Evolutionary conservation across 2,113 vertebrate species (phyloP).

Genomic region (Brachypodius melanocephalos): DNA sequence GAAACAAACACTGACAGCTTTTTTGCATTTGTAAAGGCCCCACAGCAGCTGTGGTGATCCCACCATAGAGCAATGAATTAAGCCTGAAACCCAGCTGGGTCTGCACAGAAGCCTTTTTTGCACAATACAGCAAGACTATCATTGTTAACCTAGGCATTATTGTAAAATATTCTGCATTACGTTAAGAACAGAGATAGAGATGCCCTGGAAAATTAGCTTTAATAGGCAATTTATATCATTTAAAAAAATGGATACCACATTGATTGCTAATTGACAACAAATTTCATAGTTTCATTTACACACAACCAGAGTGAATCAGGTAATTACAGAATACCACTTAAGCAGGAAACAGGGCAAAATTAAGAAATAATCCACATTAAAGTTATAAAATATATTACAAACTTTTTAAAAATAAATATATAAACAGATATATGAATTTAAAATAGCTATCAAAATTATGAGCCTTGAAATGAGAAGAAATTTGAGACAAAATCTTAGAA

Average conservation of each 20-base stretch:
- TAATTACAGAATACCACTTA: neutral
- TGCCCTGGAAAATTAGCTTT: constrained; percentile 77
- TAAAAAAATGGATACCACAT: constrained; percentile 50
- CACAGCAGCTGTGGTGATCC: constrained; percentile 99
- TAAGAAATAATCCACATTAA: neutral
- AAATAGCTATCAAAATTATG: neutral
- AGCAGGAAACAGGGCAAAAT: constrained; percentile 1
- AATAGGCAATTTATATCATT: constrained; percentile 73
- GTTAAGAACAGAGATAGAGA: constrained; percentile 57
- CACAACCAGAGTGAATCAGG: neutral
- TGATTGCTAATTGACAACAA: constrained; percentile 63
- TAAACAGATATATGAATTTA: neutral
- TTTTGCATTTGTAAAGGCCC: constrained; percentile 99
- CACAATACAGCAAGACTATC: constrained; percentile 88
- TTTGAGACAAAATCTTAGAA: neutral
- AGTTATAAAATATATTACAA: neutral
- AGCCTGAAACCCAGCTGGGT: constrained; percentile 93
- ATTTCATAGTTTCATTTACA: constrained; percentile 26
- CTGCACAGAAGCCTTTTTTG: constrained; percentile 89
- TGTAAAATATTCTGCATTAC: constrained; percentile 79
- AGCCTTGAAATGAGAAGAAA: neutral
- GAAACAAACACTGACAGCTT: constrained; percentile 99
- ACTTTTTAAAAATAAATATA: neutral
- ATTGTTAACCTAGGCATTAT: constrained; percentile 84
- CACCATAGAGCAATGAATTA: constrained; percentile 93